Evolutionary conservation across 1,140 invertebrate genomes (phyloP).

Genomic region (Harpegnathos saltator): DNA sequence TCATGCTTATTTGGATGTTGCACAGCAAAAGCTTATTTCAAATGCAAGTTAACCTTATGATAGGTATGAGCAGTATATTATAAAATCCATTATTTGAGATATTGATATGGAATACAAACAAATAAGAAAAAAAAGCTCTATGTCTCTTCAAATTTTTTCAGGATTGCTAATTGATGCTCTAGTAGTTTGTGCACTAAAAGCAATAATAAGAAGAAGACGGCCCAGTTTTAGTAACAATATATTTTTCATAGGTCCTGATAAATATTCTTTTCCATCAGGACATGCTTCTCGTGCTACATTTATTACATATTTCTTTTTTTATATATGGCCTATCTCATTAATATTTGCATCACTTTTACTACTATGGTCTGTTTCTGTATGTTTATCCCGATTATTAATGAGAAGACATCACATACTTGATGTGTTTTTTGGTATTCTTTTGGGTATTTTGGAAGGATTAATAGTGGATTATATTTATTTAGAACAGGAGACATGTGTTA

Average conservation of each 20-base stretch:
- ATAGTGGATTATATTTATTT: slow-evolving; percentile 91
- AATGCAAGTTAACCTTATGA: slow-evolving; percentile 93
- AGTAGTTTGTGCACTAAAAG: slow-evolving; percentile 93
- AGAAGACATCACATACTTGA: slow-evolving; percentile 95
- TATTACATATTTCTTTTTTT: slow-evolving; percentile 90
- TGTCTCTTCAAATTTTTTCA: slow-evolving; percentile 84
- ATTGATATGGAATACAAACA: not conserved
- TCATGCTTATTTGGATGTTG: slow-evolving; percentile 91
- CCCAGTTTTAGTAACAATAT: slow-evolving; percentile 91
- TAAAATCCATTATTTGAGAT: slow-evolving; percentile 34
- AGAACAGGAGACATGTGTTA: slow-evolving; percentile 84
- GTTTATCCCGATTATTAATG: slow-evolving; percentile 92
- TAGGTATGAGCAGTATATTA: slow-evolving; percentile 88
- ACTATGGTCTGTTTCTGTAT: slow-evolving; percentile 92
- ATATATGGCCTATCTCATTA: slow-evolving; percentile 88
- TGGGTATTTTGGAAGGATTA: slow-evolving; percentile 92
- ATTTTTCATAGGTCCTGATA: slow-evolving; percentile 90
- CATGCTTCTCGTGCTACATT: slow-evolving; percentile 95
- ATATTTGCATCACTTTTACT: slow-evolving; percentile 88
- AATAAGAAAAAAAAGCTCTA: not conserved
- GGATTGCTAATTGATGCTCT: slow-evolving; percentile 95
- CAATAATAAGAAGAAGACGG: slow-evolving; percentile 91
- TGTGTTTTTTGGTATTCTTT: slow-evolving; percentile 90
- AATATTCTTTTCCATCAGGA: slow-evolving; percentile 98
- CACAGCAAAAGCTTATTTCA: slow-evolving; percentile 89